Evolutionary conservation across 2,797 vertebrate species (phyloP).

Genomic region (Selene dorsalis): DNA sequence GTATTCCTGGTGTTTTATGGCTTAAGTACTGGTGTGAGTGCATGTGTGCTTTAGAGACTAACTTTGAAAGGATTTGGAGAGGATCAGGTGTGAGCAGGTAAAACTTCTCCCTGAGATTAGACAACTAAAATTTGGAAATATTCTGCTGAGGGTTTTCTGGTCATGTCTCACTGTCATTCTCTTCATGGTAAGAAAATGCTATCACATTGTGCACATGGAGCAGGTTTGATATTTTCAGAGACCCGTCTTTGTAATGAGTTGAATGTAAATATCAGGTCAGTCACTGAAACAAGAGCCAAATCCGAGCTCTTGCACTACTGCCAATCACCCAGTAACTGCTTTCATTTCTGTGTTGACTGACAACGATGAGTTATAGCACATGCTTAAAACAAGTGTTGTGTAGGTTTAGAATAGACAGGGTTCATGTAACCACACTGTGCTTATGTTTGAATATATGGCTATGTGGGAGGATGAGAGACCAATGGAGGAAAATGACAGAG

Average conservation of each 20-base stretch:
- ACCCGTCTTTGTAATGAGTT: neutral
- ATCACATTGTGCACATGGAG: neutral
- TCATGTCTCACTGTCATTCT: neutral
- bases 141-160: neutral
- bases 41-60: slow-evolving; percentile 1
- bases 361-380: slow-evolving; percentile 7
- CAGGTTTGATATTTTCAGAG: neutral
- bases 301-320: neutral
- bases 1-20: neutral
- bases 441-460: slow-evolving; percentile 62
- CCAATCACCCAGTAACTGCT: slow-evolving; percentile 7
- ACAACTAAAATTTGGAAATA: neutral
- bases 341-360: slow-evolving; percentile 10
- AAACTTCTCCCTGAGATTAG: neutral
- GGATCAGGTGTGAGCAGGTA: neutral
- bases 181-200: neutral
- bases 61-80: neutral
- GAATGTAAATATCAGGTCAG: neutral
- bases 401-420: slow-evolving; percentile 27
- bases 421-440: slow-evolving; percentile 34
- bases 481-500: slow-evolving; percentile 43
- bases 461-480: slow-evolving; percentile 64
- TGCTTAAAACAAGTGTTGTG: slow-evolving; percentile 7
- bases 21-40: neutral
- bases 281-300: neutral